Percentiles rank a stretch among this genome's conserved stretches.
Conservation (phyloP, 2,113 vertebrate species). For the Anhinga rufa region DNA sequence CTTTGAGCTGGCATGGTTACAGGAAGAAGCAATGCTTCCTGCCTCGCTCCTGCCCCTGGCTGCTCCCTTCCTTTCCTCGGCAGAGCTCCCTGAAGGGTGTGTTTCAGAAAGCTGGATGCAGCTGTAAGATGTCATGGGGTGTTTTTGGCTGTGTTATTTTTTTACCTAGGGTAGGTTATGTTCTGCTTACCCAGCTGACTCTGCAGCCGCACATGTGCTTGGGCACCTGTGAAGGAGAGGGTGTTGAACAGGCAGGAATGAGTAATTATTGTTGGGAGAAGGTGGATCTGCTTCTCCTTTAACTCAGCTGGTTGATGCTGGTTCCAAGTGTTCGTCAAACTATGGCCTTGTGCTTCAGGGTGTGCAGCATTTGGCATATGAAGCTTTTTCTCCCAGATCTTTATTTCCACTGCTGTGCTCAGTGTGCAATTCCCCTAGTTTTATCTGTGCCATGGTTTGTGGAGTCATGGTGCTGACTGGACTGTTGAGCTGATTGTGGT, state of each 20-base stretch:
- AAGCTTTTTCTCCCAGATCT: background rate
- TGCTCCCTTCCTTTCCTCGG: background rate
- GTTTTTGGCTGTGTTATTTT: background rate
- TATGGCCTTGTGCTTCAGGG: background rate
- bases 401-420: background rate
- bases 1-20: background rate
- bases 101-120: background rate
- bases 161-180: background rate
- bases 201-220: background rate
- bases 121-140: background rate
- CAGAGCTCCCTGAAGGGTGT: background rate
- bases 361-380: fast-evolving
- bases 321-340: background rate
- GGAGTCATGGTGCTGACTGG: background rate
- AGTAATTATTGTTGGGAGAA: background rate
- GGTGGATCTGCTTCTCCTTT: background rate
- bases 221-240: background rate
- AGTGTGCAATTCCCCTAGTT: background rate
- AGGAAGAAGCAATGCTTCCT: background rate
- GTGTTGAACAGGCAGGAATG: background rate
- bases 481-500: background rate
- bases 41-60: fast-evolving
- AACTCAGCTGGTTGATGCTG: background rate
- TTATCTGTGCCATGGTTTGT: background rate
- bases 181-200: background rate